A percentile compares a stretch with the other conserved stretches of the same genome.
Evolutionary conservation across 2,888 invertebrate species (phyloP).

Genomic region (Podabrus alpinus): DNA sequence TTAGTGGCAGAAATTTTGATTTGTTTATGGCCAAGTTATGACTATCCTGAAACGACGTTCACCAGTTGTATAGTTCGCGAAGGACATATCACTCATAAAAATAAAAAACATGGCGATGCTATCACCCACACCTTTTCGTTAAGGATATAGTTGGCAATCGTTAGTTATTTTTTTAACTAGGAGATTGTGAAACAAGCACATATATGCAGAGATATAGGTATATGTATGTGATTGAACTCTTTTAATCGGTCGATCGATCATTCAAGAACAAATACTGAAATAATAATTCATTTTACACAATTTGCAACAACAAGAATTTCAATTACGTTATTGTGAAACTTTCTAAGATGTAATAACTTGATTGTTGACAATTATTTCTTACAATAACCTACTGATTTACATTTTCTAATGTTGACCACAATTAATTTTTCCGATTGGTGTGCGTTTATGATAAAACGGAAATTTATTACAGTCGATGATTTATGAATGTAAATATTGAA

Average conservation of each 20-base stretch:
- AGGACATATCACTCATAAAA: conserved; percentile 23
- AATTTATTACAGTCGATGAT: neutral
- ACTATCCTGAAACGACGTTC: conserved; percentile 16
- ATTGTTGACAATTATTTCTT: neutral
- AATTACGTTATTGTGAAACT: neutral
- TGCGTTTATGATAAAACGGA: neutral
- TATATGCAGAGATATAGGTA: neutral
- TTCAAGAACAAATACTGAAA: neutral
- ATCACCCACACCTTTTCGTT: conserved; percentile 28
- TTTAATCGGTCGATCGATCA: neutral
- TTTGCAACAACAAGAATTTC: neutral
- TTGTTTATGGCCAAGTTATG: neutral
- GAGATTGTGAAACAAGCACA: conserved; percentile 18
- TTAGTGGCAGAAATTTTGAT: neutral
- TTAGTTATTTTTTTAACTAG: conserved; percentile 19
- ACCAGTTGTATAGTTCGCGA: conserved; percentile 17
- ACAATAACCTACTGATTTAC: neutral
- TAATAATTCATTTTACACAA: neutral
- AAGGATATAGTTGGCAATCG: conserved; percentile 26
- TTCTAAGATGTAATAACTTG: neutral
- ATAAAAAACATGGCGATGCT: conserved; percentile 22
- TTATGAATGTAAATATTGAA: neutral
- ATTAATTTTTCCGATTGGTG: neutral
- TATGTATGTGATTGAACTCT: neutral
- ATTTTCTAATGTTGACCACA: neutral